These are phyloP conservation scores for Hypena proboscidalis DNA, from an alignment of 2,888 invertebrate genomes.

Conservation along the genomic window DNA sequence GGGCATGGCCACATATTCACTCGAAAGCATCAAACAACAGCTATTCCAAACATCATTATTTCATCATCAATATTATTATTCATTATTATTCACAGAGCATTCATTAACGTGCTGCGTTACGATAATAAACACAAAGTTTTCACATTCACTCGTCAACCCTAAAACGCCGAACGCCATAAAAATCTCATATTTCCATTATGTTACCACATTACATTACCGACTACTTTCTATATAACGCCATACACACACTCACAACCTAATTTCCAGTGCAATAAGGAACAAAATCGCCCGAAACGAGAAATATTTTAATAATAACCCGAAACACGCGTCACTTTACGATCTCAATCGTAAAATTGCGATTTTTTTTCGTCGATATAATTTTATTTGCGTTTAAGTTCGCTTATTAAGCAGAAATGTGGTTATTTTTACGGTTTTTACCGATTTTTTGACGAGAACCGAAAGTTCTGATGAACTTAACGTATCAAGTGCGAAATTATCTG, in stretches of 20 bases:
- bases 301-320: slow-evolving; percentile 28
- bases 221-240: slow-evolving; percentile 25
- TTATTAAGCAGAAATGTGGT: slow-evolving; percentile 42
- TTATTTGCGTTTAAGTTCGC: slow-evolving; percentile 45
- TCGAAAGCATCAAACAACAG: neutral
- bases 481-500: slow-evolving; percentile 16
- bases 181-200: slow-evolving; percentile 38
- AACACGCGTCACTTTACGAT: slow-evolving; percentile 42
- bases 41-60: neutral
- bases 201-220: slow-evolving; percentile 27
- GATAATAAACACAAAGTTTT: slow-evolving; percentile 23
- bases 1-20: neutral
- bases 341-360: slow-evolving; percentile 41
- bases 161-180: slow-evolving; percentile 37
- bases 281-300: slow-evolving; percentile 11
- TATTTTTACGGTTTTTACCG: slow-evolving; percentile 29
- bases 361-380: slow-evolving; percentile 46
- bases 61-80: slow-evolving; percentile 13
- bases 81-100: slow-evolving; percentile 14
- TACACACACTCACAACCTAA: slow-evolving; percentile 9
- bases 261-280: slow-evolving; percentile 1
- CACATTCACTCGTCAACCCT: slow-evolving; percentile 28
- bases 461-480: slow-evolving; percentile 24
- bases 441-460: slow-evolving; percentile 29
- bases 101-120: slow-evolving; percentile 21